These are phyloP conservation scores for Subacronicta megacephala DNA, from an alignment of 2,888 invertebrate species.

Conservation along the genomic window DNA sequence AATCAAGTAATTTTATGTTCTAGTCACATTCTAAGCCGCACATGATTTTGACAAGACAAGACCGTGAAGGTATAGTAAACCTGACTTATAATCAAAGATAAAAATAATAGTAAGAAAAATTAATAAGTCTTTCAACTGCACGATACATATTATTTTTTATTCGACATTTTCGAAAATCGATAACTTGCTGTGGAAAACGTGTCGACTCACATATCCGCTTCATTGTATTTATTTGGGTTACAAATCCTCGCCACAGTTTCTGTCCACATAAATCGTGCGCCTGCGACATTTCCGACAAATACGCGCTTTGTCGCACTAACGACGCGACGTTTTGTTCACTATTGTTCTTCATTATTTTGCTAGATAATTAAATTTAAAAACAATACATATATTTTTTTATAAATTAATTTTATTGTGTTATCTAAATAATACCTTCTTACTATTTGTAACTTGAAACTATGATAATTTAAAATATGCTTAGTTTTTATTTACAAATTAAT, in stretches of 20 bases:
- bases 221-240: constrained; percentile 79
- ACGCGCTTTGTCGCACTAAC: constrained; percentile 72
- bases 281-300: constrained; percentile 81
- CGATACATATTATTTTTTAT: background rate
- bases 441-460: no score
- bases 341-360: constrained; percentile 61
- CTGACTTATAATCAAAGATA: no score
- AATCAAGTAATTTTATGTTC: no score
- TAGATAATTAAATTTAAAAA: constrained; percentile 57
- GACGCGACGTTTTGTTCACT: constrained; percentile 81
- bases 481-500: no score
- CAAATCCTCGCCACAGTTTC: constrained; percentile 74
- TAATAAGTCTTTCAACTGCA: no score
- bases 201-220: constrained; percentile 11
- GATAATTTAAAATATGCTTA: no score
- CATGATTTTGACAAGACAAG: no score
- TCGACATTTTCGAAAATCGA: background rate
- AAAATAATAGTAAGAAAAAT: no score
- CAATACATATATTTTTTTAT: constrained; percentile 20
- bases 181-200: constrained; percentile 37
- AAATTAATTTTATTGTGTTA: no score
- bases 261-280: constrained; percentile 82
- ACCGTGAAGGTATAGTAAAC: no score
- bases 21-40: no score
- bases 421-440: no score